These are phyloP conservation scores for Chiroxiphia lanceolata DNA, from an alignment of 2,797 vertebrate species.

Conservation along the genomic window DNA sequence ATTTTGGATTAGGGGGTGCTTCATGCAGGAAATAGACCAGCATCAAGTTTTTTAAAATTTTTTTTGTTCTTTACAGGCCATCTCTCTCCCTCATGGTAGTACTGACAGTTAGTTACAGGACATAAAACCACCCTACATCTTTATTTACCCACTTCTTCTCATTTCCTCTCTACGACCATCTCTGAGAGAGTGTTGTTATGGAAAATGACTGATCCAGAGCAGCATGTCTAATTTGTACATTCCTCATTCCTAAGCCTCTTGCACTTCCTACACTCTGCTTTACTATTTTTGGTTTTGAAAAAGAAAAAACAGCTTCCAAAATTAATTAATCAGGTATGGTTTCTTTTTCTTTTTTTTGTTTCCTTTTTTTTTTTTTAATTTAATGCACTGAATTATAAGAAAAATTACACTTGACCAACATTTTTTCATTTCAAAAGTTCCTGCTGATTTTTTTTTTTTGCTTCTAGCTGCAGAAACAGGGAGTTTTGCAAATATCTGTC, in stretches of 20 bases:
- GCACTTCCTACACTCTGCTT: neutral
- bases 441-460: neutral
- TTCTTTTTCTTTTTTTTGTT: neutral
- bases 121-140: neutral
- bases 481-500: neutral
- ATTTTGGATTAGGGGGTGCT: neutral
- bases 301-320: neutral
- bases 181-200: neutral
- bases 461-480: neutral
- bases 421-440: neutral
- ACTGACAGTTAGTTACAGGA: neutral
- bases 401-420: neutral
- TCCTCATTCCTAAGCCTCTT: neutral
- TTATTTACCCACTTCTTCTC: neutral
- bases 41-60: accelerated
- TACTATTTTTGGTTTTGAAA: neutral
- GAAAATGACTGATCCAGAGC: neutral
- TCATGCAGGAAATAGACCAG: neutral
- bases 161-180: neutral
- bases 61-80: neutral
- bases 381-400: neutral
- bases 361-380: accelerated
- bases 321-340: neutral
- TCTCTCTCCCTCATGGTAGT: neutral
- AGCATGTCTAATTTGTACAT: neutral